These are phyloP conservation scores for Molorchus minor DNA, from an alignment of 2,888 invertebrate species.

Conservation along the genomic window DNA sequence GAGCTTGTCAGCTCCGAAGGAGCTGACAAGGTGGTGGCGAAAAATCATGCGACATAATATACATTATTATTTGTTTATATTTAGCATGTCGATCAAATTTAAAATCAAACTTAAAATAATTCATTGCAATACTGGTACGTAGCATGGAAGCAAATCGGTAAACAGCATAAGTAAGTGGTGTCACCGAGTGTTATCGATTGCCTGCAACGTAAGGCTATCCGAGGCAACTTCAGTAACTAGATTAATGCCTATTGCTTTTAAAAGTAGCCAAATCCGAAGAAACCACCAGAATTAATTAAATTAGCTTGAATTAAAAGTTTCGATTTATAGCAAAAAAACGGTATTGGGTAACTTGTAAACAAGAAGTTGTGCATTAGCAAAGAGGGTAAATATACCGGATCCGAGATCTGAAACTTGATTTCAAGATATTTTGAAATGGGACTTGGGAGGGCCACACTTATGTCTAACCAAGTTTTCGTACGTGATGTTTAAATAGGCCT, in stretches of 20 bases:
- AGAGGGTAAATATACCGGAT: constrained; percentile 11
- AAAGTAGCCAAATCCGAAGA: constrained; percentile 2
- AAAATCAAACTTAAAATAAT: too few relatives aligned
- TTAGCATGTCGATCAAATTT: too few relatives aligned
- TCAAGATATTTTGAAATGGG: constrained; percentile 17
- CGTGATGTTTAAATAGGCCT: constrained; percentile 16
- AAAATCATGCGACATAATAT: too few relatives aligned
- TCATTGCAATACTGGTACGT: too few relatives aligned
- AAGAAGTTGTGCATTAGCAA: constrained; percentile 13
- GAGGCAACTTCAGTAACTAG: neutral
- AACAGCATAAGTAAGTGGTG: too few relatives aligned
- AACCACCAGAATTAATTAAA: constrained; percentile 19
- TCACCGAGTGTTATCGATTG: too few relatives aligned
- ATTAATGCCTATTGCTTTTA: neutral
- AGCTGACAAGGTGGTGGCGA: too few relatives aligned
- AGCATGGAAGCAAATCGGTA: too few relatives aligned
- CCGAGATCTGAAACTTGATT: constrained; percentile 9
- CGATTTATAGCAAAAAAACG: constrained; percentile 8
- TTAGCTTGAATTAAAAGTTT: constrained; percentile 23
- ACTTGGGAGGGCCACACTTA: constrained; percentile 11
- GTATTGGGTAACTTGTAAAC: constrained; percentile 15
- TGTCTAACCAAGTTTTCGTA: constrained; percentile 16
- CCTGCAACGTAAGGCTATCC: too few relatives aligned
- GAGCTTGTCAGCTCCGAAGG: too few relatives aligned
- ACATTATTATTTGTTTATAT: too few relatives aligned